These are phyloP conservation scores for Etheostoma perlongum DNA, from an alignment of 2,797 vertebrate species.

Conservation along the genomic window DNA sequence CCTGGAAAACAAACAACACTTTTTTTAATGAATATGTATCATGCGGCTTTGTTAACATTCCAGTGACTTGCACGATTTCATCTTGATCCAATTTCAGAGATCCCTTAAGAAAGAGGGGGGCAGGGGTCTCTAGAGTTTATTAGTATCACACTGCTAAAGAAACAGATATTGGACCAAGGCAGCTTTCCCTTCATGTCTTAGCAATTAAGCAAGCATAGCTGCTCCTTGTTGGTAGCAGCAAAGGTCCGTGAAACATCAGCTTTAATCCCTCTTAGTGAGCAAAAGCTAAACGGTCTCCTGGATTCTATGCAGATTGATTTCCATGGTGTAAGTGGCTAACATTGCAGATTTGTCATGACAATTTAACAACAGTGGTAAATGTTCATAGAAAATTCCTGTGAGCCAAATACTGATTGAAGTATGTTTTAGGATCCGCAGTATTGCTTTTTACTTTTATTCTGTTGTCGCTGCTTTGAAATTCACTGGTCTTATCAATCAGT, in stretches of 20 bases:
- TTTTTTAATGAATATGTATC: constrained; percentile 50
- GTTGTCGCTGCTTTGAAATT: constrained; percentile 23
- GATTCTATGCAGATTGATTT: constrained; percentile 41
- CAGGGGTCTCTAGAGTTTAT: constrained; percentile 33
- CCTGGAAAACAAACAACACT: constrained; percentile 35
- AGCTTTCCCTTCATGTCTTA: constrained; percentile 24
- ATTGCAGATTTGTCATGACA: constrained; percentile 27
- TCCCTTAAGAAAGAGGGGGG: constrained; percentile 13
- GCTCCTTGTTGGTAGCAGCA: constrained; percentile 30
- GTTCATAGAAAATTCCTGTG: background rate
- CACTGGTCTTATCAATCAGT: constrained; percentile 20
- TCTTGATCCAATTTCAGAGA: constrained; percentile 38
- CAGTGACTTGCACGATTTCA: constrained; percentile 44
- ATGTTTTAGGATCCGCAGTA: constrained; percentile 1
- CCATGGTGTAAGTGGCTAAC: constrained; percentile 21
- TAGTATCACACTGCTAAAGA: constrained; percentile 30
- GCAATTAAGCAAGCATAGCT: constrained; percentile 21
- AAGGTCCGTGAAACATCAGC: constrained; percentile 21
- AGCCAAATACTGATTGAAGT: background rate
- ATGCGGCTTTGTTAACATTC: constrained; percentile 47
- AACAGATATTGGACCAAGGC: constrained; percentile 29
- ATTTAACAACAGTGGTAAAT: constrained; percentile 15
- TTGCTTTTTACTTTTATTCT: constrained; percentile 10
- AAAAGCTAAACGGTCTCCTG: constrained; percentile 20
- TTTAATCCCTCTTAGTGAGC: constrained; percentile 42